A percentile compares a stretch with the other conserved stretches of the same genome.
These are phyloP conservation scores for Todus mexicanus DNA, from an alignment of 2,797 vertebrate genomes.

Conservation along the genomic window DNA sequence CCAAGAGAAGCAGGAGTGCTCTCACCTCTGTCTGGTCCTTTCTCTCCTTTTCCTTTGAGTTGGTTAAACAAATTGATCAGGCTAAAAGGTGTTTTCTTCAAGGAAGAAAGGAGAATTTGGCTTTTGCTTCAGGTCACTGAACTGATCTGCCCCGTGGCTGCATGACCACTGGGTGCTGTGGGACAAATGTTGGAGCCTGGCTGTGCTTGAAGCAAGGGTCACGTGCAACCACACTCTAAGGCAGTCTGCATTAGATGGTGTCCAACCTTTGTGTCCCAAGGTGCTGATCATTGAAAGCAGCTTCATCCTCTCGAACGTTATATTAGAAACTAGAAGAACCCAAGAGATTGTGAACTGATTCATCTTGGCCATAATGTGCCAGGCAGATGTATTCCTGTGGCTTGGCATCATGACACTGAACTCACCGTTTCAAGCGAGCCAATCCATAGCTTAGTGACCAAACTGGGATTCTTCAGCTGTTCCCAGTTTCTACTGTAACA, in stretches of 20 bases:
- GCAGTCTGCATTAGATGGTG: accelerated
- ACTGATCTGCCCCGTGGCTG: background rate
- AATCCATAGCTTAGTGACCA: background rate
- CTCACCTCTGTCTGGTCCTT: background rate
- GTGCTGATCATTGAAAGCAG: background rate
- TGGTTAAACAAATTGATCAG: background rate
- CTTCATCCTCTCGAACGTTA: background rate
- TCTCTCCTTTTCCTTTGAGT: background rate
- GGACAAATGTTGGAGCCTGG: background rate
- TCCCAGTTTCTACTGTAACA: background rate
- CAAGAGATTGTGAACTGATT: background rate
- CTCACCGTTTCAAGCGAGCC: background rate
- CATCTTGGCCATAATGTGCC: background rate
- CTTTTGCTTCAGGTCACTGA: background rate
- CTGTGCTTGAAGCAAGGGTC: background rate
- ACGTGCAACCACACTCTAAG: accelerated
- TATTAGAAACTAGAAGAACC: background rate
- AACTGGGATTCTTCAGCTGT: background rate
- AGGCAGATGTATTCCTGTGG: background rate
- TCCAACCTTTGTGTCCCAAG: accelerated
- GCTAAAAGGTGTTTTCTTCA: background rate
- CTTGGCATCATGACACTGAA: background rate
- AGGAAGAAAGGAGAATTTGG: background rate
- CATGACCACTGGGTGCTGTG: background rate
- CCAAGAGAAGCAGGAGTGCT: background rate